A percentile compares a stretch with the other conserved stretches of the same genome.
phyloP scores from a whole-genome alignment of 1,140 invertebrate species.

The Macrostomum lignano region DNA sequence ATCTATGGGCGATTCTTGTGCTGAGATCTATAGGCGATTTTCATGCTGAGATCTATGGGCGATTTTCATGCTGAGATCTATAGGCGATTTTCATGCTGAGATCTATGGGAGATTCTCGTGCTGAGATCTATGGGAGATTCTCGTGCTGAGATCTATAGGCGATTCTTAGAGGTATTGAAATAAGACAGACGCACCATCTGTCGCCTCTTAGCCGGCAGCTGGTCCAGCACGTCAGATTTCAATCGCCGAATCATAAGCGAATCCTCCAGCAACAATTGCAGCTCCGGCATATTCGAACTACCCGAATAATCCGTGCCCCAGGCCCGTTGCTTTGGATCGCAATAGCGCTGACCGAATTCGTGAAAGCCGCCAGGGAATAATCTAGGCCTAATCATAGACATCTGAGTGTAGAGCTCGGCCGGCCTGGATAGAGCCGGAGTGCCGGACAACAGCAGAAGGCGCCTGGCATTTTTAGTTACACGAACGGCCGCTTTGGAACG shows the following conservation, averaged over 20 bases:
- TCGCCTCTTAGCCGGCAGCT: slow-evolving; percentile 55
- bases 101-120: too few relatives aligned
- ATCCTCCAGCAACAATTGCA: slow-evolving; percentile 22
- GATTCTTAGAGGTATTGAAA: too few relatives aligned
- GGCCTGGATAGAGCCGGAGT: slow-evolving; percentile 75
- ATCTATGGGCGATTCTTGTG: too few relatives aligned
- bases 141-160: too few relatives aligned
- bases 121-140: too few relatives aligned
- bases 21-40: too few relatives aligned
- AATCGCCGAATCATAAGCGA: slow-evolving; percentile 31
- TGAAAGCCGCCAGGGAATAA: slow-evolving; percentile 21
- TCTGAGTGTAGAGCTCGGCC: slow-evolving; percentile 53
- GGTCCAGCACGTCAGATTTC: slow-evolving; percentile 50
- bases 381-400: slow-evolving; percentile 32
- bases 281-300: slow-evolving; percentile 47
- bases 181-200: too few relatives aligned
- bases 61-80: too few relatives aligned
- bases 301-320: slow-evolving; percentile 57
- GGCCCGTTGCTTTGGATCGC: slow-evolving; percentile 37
- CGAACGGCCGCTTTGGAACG: slow-evolving; percentile 40
- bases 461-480: slow-evolving; percentile 34
- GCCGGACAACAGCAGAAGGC: slow-evolving; percentile 54
- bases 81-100: too few relatives aligned
- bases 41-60: too few relatives aligned
- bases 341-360: slow-evolving; percentile 46